A percentile compares a stretch with the other conserved stretches of the same genome.
These are phyloP conservation scores for Thunnus albacares DNA, from an alignment of 2,797 vertebrate species.

Conservation along the genomic window DNA sequence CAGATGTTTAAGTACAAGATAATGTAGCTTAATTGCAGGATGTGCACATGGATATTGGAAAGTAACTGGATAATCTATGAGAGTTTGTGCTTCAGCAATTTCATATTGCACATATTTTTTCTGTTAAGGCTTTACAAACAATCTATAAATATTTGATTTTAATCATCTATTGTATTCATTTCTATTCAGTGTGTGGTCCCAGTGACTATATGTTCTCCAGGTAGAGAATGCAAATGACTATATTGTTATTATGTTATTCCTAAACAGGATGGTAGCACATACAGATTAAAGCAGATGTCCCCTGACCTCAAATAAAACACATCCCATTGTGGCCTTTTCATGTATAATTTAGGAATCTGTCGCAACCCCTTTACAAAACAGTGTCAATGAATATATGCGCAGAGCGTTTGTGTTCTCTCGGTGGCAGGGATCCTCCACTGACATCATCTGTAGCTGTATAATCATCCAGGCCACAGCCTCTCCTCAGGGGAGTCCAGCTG, in stretches of 20 bases:
- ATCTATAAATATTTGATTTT: conserved; percentile 38
- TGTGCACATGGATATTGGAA: conserved; percentile 5
- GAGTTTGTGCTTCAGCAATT: neutral
- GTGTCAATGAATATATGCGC: conserved; percentile 60
- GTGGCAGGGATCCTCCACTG: conserved; percentile 74
- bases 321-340: conserved; percentile 62
- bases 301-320: conserved; percentile 64
- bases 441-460: conserved; percentile 84
- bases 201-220: conserved; percentile 21
- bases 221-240: conserved; percentile 57
- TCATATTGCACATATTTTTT: neutral
- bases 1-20: neutral
- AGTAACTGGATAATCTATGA: neutral
- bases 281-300: conserved; percentile 41
- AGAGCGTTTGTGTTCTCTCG: conserved; percentile 53
- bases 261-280: conserved; percentile 31
- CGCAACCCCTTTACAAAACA: conserved; percentile 49
- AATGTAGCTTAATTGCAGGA: neutral
- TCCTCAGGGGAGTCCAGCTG: conserved; percentile 81
- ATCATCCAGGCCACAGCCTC: conserved; percentile 81
- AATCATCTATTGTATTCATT: conserved; percentile 31
- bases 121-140: neutral
- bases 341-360: conserved; percentile 56
- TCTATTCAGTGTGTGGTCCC: conserved; percentile 21
- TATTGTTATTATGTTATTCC: conserved; percentile 47